A percentile compares a stretch with the other conserved stretches of the same genome.
Evolutionary conservation across 1,140 invertebrate genomes (phyloP).

Genomic region (Laodelphax striatellus): DNA sequence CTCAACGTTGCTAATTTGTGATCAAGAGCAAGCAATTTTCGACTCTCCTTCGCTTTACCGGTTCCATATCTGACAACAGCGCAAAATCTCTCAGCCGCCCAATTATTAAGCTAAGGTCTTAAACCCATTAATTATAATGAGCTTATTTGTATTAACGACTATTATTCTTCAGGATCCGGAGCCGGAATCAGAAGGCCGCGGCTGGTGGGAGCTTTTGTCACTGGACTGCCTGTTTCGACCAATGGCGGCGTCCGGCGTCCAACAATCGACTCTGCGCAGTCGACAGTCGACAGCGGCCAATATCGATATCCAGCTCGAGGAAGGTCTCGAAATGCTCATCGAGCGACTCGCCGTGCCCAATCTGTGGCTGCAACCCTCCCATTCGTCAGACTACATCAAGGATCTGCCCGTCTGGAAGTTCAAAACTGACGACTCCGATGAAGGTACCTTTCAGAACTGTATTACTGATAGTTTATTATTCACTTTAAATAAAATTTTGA

Average conservation of each 20-base stretch:
- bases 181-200: too few species aligned
- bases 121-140: too few species aligned
- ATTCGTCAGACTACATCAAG: slow-evolving; percentile 35
- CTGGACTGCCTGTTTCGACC: slow-evolving; percentile 24
- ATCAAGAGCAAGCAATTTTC: too few species aligned
- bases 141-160: too few species aligned
- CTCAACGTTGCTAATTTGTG: too few species aligned
- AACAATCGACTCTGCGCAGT: slow-evolving; percentile 20
- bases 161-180: too few species aligned
- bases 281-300: slow-evolving; percentile 21
- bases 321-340: slow-evolving; percentile 31
- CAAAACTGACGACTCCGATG: slow-evolving; percentile 2
- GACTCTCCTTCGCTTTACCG: too few species aligned
- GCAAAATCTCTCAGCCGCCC: too few species aligned
- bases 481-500: too few species aligned
- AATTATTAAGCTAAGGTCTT: too few species aligned
- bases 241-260: slow-evolving; percentile 26
- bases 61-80: too few species aligned
- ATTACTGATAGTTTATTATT: too few species aligned
- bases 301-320: slow-evolving; percentile 27
- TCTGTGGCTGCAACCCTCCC: slow-evolving; percentile 36
- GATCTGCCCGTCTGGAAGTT: slow-evolving; percentile 38
- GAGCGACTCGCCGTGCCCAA: slow-evolving; percentile 35
- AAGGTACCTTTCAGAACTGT: background rate
- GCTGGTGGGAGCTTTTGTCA: slow-evolving; percentile 25